Evolutionary conservation across 2,113 vertebrate genomes (phyloP), one percentile per base, ranked within the genome.

Genomic region (Neopipo cinnamomea): DNA sequence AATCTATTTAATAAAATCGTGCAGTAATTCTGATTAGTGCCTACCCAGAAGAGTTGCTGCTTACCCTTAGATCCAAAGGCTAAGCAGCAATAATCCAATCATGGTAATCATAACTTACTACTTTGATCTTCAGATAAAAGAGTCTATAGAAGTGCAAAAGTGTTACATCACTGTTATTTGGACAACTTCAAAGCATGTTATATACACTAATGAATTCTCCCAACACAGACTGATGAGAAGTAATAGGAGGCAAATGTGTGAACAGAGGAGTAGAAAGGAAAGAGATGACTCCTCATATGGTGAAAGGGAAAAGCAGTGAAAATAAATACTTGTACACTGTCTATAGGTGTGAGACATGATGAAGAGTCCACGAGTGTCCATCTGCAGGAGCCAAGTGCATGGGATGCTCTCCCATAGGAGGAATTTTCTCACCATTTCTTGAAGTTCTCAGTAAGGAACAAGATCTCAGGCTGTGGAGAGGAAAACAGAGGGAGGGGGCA

Each of bases 71-170:
- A 97, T 95, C 88, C 93, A 89, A 94, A 97, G 89, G 94, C 85
- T 89, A 96, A 97, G 85, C 88, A 95, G 89, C 94, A 78, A 91
- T 94, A 95, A 93, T 95, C 83, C 92, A 91, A 46, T 88, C 94
- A 82, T 87, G 72, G 83, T 91, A 95, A 93, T 74, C 92, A 78
- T 91, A 91, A 95, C 93, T 78, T 88, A 75, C 35, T 83, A 68
- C 95, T 96, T 96, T 97, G 93, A 96, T 97, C 94, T 91, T 93
- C 92, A 92, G 94, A 97, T 97, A 96, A 97, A 97, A 96, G 95
- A 91, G 94, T 85, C 84, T 70, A 65, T 77, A 77, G 85, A 96
- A 94, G 86, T 89, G 91, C 52, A 95, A 92, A 95, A 96, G 85
- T 94, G 91, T 94, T 96, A 93, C 93, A 96, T 85, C 93, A 93